Conservation (phyloP, 2,113 vertebrate genomes). For the Condylura cristata region DNA sequence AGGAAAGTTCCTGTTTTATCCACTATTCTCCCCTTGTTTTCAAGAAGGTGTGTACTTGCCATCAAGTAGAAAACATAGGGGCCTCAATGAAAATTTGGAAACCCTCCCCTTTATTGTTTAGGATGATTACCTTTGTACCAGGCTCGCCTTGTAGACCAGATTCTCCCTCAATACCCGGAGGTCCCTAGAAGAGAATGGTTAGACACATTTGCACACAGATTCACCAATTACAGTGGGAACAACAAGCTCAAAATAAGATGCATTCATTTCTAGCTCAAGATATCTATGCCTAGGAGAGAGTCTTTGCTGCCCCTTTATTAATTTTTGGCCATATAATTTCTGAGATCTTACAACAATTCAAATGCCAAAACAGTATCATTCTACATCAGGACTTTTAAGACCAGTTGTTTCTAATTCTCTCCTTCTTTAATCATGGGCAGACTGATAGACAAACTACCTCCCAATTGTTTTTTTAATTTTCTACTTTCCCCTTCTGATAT, state of each 20-base stretch:
- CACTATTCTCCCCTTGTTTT: too few relatives aligned
- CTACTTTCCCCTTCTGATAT: background rate
- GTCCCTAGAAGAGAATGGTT: constrained; percentile 87
- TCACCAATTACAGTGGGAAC: background rate
- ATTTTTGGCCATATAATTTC: background rate
- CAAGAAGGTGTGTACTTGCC: too few relatives aligned
- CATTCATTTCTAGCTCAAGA: background rate
- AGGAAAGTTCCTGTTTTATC: background rate
- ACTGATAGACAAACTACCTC: background rate
- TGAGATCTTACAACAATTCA: background rate
- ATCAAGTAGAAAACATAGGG: background rate
- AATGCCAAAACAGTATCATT: background rate
- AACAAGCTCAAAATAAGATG: background rate
- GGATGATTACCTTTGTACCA: constrained; percentile 89
- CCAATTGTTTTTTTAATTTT: background rate
- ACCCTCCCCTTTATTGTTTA: background rate
- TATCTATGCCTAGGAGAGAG: background rate
- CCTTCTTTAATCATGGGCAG: background rate
- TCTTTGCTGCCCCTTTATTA: background rate
- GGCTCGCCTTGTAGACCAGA: constrained; percentile 92
- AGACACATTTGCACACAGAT: background rate
- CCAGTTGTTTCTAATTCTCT: background rate
- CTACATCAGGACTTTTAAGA: background rate
- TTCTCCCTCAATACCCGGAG: constrained; percentile 93
- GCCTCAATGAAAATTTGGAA: background rate